A percentile compares a stretch with the other conserved stretches of the same genome.
phyloP scores from a whole-genome alignment of 2,797 vertebrate genomes.

The Gephyroberyx darwinii region DNA sequence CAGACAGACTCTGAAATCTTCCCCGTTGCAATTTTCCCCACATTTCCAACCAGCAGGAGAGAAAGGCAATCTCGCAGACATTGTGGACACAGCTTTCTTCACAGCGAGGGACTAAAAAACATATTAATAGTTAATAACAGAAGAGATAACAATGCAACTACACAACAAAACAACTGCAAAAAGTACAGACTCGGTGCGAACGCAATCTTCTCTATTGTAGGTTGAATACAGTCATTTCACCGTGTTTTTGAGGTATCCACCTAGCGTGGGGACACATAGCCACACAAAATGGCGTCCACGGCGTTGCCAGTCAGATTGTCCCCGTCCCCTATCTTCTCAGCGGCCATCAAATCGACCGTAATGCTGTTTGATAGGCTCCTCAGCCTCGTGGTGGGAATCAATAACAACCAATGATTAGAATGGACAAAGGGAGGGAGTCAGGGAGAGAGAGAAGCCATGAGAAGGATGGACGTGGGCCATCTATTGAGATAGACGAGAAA shows the following conservation, averaged over 20 bases:
- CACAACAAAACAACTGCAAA: conserved; percentile 32
- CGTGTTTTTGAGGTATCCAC: conserved; percentile 19
- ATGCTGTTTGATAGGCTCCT: conserved; percentile 71
- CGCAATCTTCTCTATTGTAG: conserved; percentile 11
- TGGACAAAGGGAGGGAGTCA: conserved; percentile 39
- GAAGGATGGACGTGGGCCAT: conserved; percentile 62
- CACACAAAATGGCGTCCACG: conserved; percentile 44
- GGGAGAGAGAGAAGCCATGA: conserved; percentile 52
- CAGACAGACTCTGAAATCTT: conserved; percentile 19
- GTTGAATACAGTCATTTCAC: conserved; percentile 16
- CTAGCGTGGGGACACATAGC: conserved; percentile 31
- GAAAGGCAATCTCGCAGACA: conserved; percentile 51
- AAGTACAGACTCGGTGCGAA: conserved; percentile 27
- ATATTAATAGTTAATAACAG: conserved; percentile 64
- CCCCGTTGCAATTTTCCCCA: conserved; percentile 27
- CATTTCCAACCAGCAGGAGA: conserved; percentile 49
- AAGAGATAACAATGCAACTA: conserved; percentile 43
- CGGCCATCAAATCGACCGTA: conserved; percentile 69
- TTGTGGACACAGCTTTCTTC: conserved; percentile 57
- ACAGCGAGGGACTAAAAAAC: conserved; percentile 61
- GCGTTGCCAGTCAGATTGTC: conserved; percentile 54
- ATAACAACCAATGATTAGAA: conserved; percentile 73
- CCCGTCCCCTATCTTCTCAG: conserved; percentile 69
- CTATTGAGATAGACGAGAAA: conserved; percentile 74
- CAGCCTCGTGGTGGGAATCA: conserved; percentile 68